Base-by-base conservation (phyloP, 1,140 invertebrate species). In the Patella vulgata region DNA sequence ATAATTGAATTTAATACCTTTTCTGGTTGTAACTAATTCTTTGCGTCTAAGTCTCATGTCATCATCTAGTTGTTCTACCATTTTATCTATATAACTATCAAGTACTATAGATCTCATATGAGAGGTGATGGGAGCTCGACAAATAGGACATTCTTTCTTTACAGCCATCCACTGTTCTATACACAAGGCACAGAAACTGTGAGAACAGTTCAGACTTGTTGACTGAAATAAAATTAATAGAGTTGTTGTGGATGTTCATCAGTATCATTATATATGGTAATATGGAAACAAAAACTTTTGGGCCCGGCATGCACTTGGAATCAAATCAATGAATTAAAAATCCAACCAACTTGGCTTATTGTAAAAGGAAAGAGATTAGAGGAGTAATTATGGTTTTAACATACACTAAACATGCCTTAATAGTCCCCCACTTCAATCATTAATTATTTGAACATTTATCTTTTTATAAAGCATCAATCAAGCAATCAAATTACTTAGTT, bases 111-210 rank as follows among this genome's bases (percentile, higher is more conserved):
- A 80, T 17, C 76, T 57, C 23, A 79, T 71, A 28, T 80, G 71
- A 21, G 79, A 77, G 3, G 75, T 78, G 27, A 87, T 78, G 8
- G 63, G 47, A 8, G 74, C 57, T 75, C 90, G 84, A 80, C 92
- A 94, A 48, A 90, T 88, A 0, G 92, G 92, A 81, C 92, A 94
- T 9, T 89, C 87, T 27, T 85, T 88, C 66, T 89, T 89, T 60
- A 89, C 91, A 44, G 88, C 89, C 66, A 88, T 89, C 93, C 92
- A 94, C 48, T 83, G 79, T 0, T 82, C 76, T 33, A 94, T 92
- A 74, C 92, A 94, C 66, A 87, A 86, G 30, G 88, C 82, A 77
- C 93, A 94, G 74, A 92, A 93, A 1, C 90, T 90, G 68, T 94
- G 93, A 0, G 89, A 89, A 78, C 92, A 94, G 74, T 89, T 90